Percentiles rank a stretch among this genome's conserved stretches.
These are phyloP conservation scores for Vulpes lagopus DNA, from an alignment of 2,113 vertebrate species.

Conservation along the genomic window DNA sequence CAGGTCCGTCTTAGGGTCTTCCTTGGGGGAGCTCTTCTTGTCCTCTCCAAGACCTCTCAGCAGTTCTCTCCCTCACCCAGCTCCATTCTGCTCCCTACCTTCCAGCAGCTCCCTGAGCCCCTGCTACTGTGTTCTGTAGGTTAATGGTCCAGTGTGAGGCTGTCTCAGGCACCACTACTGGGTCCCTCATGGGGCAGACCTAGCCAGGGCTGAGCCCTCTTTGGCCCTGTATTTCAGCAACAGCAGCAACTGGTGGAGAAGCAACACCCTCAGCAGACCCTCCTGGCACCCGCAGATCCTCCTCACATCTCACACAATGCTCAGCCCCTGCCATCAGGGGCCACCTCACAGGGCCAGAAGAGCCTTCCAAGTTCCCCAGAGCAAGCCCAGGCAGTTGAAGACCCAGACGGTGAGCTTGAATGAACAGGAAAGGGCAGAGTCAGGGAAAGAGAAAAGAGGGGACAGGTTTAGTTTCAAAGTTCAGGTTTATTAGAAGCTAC, in stretches of 20 bases:
- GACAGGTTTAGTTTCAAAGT: not conserved
- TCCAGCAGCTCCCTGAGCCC: not conserved
- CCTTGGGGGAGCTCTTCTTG: no score
- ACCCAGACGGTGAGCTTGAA: slow-evolving; percentile 76
- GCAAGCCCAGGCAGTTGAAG: not conserved
- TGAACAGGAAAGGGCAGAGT: not conserved
- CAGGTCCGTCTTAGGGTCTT: not conserved
- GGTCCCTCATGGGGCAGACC: not conserved
- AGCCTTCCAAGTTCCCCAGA: not conserved
- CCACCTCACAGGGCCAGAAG: not conserved
- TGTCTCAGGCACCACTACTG: not conserved
- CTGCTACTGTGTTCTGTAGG: not conserved
- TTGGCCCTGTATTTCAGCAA: slow-evolving; percentile 72
- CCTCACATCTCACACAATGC: slow-evolving; percentile 20
- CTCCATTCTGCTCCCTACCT: not conserved
- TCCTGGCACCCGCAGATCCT: slow-evolving; percentile 80
- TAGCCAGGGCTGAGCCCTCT: not conserved
- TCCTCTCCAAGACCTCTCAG: not conserved
- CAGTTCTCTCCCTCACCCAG: not conserved
- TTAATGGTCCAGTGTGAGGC: not conserved
- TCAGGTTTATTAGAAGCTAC: not conserved
- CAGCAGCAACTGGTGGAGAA: slow-evolving; percentile 88
- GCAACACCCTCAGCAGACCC: slow-evolving; percentile 83
- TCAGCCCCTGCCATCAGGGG: not conserved
- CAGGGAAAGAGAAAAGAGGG: not conserved